phyloP scores from a whole-genome alignment of 2,888 invertebrate genomes.

The Thysanoteuthis rhombus region DNA sequence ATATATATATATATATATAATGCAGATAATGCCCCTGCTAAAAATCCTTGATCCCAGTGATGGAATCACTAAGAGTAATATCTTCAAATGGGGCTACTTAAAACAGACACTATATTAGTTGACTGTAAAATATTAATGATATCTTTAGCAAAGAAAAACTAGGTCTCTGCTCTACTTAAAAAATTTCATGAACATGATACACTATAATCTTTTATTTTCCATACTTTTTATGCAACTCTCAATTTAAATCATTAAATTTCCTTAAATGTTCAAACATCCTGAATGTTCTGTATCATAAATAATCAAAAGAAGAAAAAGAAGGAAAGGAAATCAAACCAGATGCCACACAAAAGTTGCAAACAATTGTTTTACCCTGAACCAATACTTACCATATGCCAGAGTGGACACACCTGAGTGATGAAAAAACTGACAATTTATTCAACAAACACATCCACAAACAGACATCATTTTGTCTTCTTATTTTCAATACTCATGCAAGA shows the following conservation, averaged over 20 bases:
- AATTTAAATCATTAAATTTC: background rate
- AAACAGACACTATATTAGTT: no score
- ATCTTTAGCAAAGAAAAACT: no score
- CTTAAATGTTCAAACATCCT: background rate
- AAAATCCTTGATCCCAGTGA: no score
- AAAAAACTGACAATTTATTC: slow-evolving; percentile 1
- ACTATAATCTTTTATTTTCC: background rate
- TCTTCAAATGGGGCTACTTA: no score
- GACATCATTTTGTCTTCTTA: background rate
- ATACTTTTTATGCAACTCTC: background rate
- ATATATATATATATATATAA: no score
- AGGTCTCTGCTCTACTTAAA: no score
- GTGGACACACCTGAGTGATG: slow-evolving; percentile 18
- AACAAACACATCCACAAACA: background rate
- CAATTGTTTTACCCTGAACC: background rate
- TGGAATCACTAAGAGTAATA: no score
- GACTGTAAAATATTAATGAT: no score
- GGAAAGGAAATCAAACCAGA: background rate
- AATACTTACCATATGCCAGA: background rate
- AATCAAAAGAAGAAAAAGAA: background rate
- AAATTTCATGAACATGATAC: background rate
- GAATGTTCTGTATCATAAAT: background rate
- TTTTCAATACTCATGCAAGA: background rate
- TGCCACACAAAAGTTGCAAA: background rate
- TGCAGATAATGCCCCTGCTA: no score